Base-by-base conservation (phyloP, 1,140 invertebrate species). In the Thaumetopoea pityocampa region DNA sequence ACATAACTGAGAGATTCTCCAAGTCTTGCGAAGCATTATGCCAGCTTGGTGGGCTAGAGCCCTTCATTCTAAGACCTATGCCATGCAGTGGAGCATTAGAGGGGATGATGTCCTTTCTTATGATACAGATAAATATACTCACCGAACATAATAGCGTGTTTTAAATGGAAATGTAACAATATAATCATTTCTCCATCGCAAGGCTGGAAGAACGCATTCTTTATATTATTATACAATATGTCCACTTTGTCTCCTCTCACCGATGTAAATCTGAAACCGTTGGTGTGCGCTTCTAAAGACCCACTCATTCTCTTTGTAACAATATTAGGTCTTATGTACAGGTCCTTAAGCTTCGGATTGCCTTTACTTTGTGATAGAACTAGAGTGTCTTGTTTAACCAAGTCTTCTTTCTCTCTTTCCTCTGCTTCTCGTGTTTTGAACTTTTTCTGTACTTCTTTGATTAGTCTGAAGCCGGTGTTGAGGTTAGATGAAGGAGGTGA, bases 131-230 rank as follows among this genome's bases (percentile, higher is more conserved):
- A n/a, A 4, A 15, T 16, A 8, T 10, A 67, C 77, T 83, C 51
- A 46, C 97, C 97, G 89, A 98, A 99, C 94, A 99, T 94, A 48
- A 99, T 99, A 15, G 97, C 96, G 83, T 99, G 95, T 87, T 98
- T 99, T 15, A 99, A 87, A 87, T 99, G 96, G 74, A 99, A 99
- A 89, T 99, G 98, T 27, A 99, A 87, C 4, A 99, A 84, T 71
- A 99, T 99, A 34, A 99, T 99, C 97, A 99, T 99, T 88, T 99
- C 98, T 42, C 96, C 94, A 85, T 99, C 98, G 82, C 98, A 99
- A 0, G 98, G 98, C 87, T 99, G 98, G 85, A 99, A 99, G 86
- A 99, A 98, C 3, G 98, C 98, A 81, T 99, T 98, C 74, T 99
- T 98, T 50, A 99, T 99, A 80, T 99, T 99, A 86, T 99, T 99